Evolutionary conservation across 2,113 vertebrate genomes (phyloP), one percentile per base, ranked within the genome.

Genomic region (Sinocyclocheilus anophthalmus): DNA sequence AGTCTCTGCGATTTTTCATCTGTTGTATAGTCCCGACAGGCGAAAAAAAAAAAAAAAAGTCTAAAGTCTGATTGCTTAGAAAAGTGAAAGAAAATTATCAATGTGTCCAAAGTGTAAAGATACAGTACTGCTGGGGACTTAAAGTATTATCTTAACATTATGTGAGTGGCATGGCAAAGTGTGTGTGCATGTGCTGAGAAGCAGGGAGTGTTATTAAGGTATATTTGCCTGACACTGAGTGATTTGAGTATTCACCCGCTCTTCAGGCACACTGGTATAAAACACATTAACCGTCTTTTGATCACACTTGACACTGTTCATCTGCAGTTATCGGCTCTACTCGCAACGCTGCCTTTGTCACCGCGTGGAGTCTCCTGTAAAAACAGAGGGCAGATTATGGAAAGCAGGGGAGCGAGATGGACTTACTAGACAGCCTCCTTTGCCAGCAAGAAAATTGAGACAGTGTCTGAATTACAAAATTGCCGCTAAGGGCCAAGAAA

Each of bases 261-360:
- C 93, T 93, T 93, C 93, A 94, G 94, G 94, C 93, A 94, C 92
- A 90, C 93, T 93, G 94, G 94, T 94, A 95, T 95, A 94, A 95
- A 94, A 94, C 93, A 94, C 93, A 94, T 94, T 94, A 94, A 94
- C 94, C 86, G 93, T 93, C 93, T 94, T 92, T 93, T 82, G 92
- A 92, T 93, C 92, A 93, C 93, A 92, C 92, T 94, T 94, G 94
- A 94, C 94, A 95, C 90, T 92, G 93, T 91, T 94, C 93, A 93
- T 94, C 92, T 92, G 42, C 77, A 85, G 92, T 92, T 93, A 93
- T 94, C 93, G 91, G 90, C 93, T 94, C 93, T 93, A 91, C 92
- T 89, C 88, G 92, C 88, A 89, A 93, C 88, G 76, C 50, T 18
- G 70, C 87, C 91, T 92, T 89, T 89, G 90, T 92, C 87, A 83